Percentiles rank a stretch among this genome's conserved stretches.
Evolutionary conservation across 2,888 invertebrate species (phyloP).

Genomic region (Helleia helle): DNA sequence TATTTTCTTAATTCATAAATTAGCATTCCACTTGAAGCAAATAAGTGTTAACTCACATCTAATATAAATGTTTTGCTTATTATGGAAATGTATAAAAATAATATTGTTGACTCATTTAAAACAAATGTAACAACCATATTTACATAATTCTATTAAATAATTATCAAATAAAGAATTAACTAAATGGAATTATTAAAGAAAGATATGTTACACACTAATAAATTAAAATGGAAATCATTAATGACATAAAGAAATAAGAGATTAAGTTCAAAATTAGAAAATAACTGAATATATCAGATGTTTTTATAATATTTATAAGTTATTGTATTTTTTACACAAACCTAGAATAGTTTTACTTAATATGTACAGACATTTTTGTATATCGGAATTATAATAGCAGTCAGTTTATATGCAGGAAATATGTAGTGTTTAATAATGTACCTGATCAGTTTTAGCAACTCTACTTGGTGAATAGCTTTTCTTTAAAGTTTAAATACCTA

Average conservation of each 20-base stretch:
- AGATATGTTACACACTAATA: no score
- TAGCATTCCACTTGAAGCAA: no score
- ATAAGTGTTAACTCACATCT: no score
- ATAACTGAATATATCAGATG: neutral
- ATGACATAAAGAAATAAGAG: neutral
- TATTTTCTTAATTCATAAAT: neutral
- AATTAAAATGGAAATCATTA: no score
- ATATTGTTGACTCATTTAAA: no score
- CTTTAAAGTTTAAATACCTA: conserved; percentile 28
- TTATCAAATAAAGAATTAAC: no score
- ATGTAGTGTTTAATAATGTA: conserved; percentile 30
- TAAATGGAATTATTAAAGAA: no score
- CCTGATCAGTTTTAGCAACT: conserved; percentile 34
- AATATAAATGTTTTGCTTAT: no score
- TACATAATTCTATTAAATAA: no score
- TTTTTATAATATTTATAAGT: conserved; percentile 1
- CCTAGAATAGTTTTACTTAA: neutral
- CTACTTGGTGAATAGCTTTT: conserved; percentile 16
- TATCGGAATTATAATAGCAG: conserved; percentile 4
- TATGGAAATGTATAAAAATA: no score
- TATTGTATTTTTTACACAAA: conserved; percentile 9
- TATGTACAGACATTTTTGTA: conserved; percentile 8
- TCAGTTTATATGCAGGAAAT: conserved; percentile 12
- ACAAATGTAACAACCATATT: no score
- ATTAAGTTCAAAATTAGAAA: neutral